phyloP scores from a whole-genome alignment of 2,888 invertebrate genomes.

The Sinotaia quadrata region DNA sequence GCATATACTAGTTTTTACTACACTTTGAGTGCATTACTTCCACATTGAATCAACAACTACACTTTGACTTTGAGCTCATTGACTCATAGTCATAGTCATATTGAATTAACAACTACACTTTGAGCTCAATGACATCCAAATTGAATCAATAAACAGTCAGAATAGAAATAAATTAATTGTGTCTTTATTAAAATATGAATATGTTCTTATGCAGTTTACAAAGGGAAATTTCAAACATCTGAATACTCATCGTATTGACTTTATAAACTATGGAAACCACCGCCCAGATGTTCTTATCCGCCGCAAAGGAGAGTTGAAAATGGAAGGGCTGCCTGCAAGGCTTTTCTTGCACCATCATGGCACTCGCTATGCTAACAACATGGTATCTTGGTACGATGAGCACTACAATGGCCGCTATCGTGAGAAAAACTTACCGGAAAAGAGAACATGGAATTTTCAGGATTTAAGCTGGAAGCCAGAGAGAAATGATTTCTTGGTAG shows the following conservation, averaged over 20 bases:
- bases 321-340: slow-evolving; percentile 65
- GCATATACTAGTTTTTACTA: too few species aligned
- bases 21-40: too few species aligned
- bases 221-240: slow-evolving; percentile 59
- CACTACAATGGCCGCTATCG: slow-evolving; percentile 65
- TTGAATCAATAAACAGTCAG: neutral
- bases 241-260: slow-evolving; percentile 67
- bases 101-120: too few species aligned
- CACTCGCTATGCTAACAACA: slow-evolving; percentile 65
- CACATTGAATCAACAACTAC: too few species aligned
- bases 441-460: slow-evolving; percentile 66
- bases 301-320: slow-evolving; percentile 58
- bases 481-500: slow-evolving; percentile 67
- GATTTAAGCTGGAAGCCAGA: slow-evolving; percentile 68
- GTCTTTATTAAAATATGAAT: slow-evolving; percentile 16
- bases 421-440: slow-evolving; percentile 55
- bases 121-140: neutral
- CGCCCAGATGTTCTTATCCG: slow-evolving; percentile 65
- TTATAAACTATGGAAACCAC: slow-evolving; percentile 52
- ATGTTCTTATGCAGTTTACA: slow-evolving; percentile 60
- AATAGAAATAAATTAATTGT: neutral
- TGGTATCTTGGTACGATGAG: slow-evolving; percentile 70
- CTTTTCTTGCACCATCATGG: slow-evolving; percentile 69
- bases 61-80: too few species aligned
- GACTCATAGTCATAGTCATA: too few species aligned